Base-by-base conservation (phyloP, 1,140 invertebrate genomes). In the Zaprionus capensis region DNA sequence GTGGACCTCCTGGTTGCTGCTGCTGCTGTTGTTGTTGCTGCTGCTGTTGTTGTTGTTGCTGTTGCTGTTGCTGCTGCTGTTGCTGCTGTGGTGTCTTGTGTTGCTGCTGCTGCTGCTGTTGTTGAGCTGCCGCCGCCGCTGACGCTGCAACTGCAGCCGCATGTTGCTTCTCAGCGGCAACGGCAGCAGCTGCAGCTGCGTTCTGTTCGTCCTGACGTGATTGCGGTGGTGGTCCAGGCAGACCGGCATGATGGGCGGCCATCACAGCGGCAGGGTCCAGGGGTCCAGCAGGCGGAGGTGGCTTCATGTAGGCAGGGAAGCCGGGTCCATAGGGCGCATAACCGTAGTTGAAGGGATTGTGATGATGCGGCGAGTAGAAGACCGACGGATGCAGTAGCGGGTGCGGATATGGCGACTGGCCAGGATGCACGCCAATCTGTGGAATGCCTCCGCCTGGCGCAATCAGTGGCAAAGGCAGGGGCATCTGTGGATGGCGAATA, bases 401-500 rank as follows among this genome's bases (percentile, higher is more conserved):
- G 67, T 93, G 92, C 9, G 91, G 88, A 57, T 93, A 93, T 31
- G 92, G 91, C 51, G 88, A 92, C 53, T 93, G 93, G 1, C 91
- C 91, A 7, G 92, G 92, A 78, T 93, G 91, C 20, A 92, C 87
- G 12, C 86, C 92, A 57, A 93, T 92, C 71, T 86, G 92, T 6
- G 91, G 82, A 20, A 93, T 91, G 26, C 91, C 88, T 26, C 85
- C 87, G 20, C 92, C 91, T 12, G 91, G 79, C 2, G 91, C 91
- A 51, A 93, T 92, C 26, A 93, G 71, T 4, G 91, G 92, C 70
- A 92, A 72, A 20, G 92, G 91, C 28, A 92, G 68, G 31, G 92
- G 91, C 92, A 93, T 93, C 64, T 93, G 92, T 22, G 92, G 92
- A 76, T 93, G 92, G 2, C 92, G 91, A 46, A 93, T 91, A 15